Evolutionary conservation across 2,113 vertebrate species (phyloP), one percentile per base, ranked within the genome.

Genomic region (Pteronura brasiliensis): DNA sequence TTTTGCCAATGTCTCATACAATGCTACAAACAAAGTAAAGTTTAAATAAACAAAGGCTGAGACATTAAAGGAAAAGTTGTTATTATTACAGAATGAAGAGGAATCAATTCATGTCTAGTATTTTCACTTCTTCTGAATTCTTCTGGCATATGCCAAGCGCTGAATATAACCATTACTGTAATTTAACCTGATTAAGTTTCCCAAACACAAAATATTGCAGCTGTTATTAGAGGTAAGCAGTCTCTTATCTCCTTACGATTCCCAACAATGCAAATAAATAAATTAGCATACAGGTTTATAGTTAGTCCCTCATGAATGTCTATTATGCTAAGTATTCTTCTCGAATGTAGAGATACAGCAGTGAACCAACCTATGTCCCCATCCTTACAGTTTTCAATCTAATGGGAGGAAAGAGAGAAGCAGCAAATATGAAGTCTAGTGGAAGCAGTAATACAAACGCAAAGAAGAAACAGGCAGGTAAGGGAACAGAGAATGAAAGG

Each of bases 11-110:
- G 47, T 39, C 29, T 81, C 69, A 90, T 67, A 93, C 57, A 61
- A 90, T 81, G 81, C 31, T 65, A 90, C 69, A 52, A 93, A 87
- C 69, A 52, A 93, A 83, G 23, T 1, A 67, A 14, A 44, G 49
- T 87, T 96, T 67, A 79, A 94, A 90, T 59, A 90, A 86, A 93
- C 34, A 83, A 76, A 83, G 47, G 11, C 23, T 85, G 27, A 95
- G 61, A 91, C 4, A 88, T 55, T 86, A 96, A 94, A 96, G 52
- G n/a, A 95, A 83, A 89, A 89, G 31, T 18, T 88, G 10, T 77
- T 91, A 57, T 4, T 89, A 4, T 88, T 72, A 89, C 0, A 96
- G 47, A 14, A 95, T 77, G 31, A 82, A 65, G 6, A 87, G 7
- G 55, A 93, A 90, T 83, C n/a, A 91, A 95, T 88, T 17, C 57